Percentiles rank a stretch among this genome's conserved stretches.
phyloP scores from a whole-genome alignment of 53 echinoderm and acorn worm genomes.

The Antedon mediterranea region DNA sequence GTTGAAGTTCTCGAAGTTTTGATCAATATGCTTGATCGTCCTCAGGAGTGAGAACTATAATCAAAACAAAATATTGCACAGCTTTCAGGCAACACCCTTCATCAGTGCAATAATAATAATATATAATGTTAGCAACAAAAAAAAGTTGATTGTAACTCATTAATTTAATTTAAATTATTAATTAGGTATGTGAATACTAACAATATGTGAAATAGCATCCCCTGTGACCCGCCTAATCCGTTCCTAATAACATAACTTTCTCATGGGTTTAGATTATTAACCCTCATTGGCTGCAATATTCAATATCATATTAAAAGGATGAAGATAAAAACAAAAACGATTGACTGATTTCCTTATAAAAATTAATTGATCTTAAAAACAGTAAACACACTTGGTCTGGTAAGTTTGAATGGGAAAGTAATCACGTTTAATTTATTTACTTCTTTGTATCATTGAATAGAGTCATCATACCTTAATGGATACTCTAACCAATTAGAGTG shows the following conservation, averaged over 20 bases:
- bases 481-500: not conserved
- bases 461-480: not conserved
- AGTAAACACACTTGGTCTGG: not conserved
- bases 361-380: not conserved
- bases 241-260: not conserved
- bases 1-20: no score
- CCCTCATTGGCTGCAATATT: not conserved
- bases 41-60: no score
- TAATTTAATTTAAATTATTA: no score
- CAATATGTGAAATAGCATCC: no score
- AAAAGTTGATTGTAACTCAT: no score
- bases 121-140: no score
- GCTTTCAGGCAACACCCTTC: no score
- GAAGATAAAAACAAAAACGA: not conserved
- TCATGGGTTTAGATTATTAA: not conserved
- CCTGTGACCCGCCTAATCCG: not conserved
- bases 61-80: no score
- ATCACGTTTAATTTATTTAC: not conserved
- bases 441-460: not conserved
- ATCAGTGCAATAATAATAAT: no score
- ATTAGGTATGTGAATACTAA: no score
- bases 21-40: no score
- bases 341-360: not conserved
- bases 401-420: not conserved
- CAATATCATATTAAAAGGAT: not conserved